A percentile compares a stretch with the other conserved stretches of the same genome.
These are phyloP conservation scores for Chelmon rostratus DNA, from an alignment of 2,797 vertebrate species.

Conservation along the genomic window DNA sequence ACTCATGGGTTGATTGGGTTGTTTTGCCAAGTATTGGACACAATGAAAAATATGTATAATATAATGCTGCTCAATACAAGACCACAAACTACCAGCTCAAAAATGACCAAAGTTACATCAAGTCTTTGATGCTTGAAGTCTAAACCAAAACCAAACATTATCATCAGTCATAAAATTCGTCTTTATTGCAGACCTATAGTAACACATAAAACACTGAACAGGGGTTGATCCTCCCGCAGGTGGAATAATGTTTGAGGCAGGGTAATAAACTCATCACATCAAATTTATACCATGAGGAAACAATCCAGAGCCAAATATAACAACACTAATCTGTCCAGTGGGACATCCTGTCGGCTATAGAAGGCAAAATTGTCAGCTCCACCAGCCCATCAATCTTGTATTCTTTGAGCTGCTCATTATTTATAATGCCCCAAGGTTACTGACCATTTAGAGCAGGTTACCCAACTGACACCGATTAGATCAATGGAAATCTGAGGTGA, in stretches of 20 bases:
- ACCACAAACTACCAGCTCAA: too few species aligned
- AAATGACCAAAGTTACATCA: not conserved
- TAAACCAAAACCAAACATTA: not conserved
- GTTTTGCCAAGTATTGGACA: too few species aligned
- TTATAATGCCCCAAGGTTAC: conserved; percentile 11
- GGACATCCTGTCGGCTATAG: not conserved
- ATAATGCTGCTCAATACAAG: too few species aligned
- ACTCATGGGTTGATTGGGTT: not conserved
- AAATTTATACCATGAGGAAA: conserved; percentile 17
- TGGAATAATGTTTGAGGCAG: not conserved
- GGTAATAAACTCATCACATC: conserved; percentile 11
- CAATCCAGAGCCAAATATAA: not conserved
- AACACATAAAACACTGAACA: too few species aligned
- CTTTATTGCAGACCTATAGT: too few species aligned
- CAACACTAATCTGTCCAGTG: not conserved
- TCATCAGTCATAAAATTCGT: not conserved
- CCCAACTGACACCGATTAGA: conserved; percentile 26
- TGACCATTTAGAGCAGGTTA: conserved; percentile 27
- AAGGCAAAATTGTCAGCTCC: not conserved
- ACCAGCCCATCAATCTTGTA: conserved; percentile 14
- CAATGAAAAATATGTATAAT: too few species aligned
- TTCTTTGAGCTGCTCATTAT: conserved; percentile 14
- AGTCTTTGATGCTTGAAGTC: not conserved
- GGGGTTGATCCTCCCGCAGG: not conserved
- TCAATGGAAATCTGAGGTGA: conserved; percentile 35